A percentile compares a stretch with the other conserved stretches of the same genome.
Evolutionary conservation across 1,140 invertebrate genomes (phyloP).

Genomic region (Drosophila tsacasi): DNA sequence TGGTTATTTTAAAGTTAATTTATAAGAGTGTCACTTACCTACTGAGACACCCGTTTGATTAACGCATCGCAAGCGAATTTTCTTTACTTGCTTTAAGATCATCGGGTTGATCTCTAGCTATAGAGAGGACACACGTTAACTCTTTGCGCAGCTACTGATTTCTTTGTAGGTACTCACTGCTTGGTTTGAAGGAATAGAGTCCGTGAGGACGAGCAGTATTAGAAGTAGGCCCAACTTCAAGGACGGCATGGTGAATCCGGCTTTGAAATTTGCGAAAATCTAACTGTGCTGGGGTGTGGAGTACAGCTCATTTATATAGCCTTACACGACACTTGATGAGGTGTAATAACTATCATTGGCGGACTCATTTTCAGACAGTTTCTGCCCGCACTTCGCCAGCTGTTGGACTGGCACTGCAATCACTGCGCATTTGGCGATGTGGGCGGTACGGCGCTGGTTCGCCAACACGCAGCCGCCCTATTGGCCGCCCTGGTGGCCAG

Average conservation of each 20-base stretch:
- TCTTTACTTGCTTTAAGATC: conserved; percentile 61
- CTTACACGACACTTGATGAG: background rate
- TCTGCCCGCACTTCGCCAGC: conserved; percentile 72
- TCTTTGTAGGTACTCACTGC: conserved; percentile 33
- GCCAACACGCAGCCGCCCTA: conserved; percentile 82
- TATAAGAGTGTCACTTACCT: conserved; percentile 31
- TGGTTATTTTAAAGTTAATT: background rate
- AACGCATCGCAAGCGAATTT: conserved; percentile 56
- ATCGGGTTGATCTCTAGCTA: conserved; percentile 58
- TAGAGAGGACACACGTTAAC: background rate
- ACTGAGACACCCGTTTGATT: conserved; percentile 56
- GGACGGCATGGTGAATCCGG: conserved; percentile 34
- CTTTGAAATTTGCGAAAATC: background rate
- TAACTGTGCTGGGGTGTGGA: conserved; percentile 36
- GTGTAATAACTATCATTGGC: conserved; percentile 55
- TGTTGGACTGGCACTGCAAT: conserved; percentile 83
- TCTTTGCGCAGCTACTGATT: background rate
- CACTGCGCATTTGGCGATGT: conserved; percentile 69
- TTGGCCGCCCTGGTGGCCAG: conserved; percentile 65
- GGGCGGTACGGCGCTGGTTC: conserved; percentile 70
- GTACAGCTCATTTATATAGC: conserved; percentile 48
- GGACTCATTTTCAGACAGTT: conserved; percentile 63
- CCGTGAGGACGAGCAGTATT: conserved; percentile 28
- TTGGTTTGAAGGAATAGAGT: conserved; percentile 14
- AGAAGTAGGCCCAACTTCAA: conserved; percentile 28